Percentiles rank a stretch among this genome's conserved stretches.
Evolutionary conservation across 92 coral and sea anemone genomes (phyloP).

Genomic region (Palythoa grandis): DNA sequence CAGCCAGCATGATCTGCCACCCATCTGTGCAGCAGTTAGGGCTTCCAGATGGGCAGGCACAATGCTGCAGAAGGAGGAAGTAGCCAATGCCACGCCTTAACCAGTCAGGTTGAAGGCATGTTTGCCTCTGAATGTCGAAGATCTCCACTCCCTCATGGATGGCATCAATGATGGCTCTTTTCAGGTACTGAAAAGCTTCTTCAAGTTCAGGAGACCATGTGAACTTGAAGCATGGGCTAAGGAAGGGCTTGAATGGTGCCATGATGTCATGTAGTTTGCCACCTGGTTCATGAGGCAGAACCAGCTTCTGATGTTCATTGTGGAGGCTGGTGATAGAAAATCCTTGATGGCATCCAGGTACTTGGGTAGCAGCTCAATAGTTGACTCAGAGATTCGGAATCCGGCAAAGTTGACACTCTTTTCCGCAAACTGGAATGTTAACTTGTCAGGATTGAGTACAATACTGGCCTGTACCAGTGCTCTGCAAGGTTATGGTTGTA

Average conservation of each 20-base stretch:
- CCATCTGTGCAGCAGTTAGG: background rate
- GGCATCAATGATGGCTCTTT: background rate
- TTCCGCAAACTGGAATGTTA: background rate
- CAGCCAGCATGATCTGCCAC: slow-evolving; percentile 1
- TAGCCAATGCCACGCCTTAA: too few relatives aligned
- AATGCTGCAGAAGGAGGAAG: too few relatives aligned
- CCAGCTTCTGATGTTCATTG: too few relatives aligned
- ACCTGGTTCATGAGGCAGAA: background rate
- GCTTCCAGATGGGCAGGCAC: too few relatives aligned
- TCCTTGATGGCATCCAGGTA: background rate
- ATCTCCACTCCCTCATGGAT: background rate
- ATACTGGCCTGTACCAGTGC: background rate
- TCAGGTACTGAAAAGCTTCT: background rate
- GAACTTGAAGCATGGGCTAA: background rate
- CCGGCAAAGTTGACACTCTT: background rate
- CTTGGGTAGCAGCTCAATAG: background rate
- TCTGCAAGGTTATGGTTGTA: too few relatives aligned
- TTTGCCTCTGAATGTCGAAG: too few relatives aligned
- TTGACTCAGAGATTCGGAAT: background rate
- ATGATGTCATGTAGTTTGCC: background rate
- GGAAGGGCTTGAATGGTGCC: background rate
- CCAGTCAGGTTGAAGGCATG: too few relatives aligned
- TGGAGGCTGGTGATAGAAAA: background rate
- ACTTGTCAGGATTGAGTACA: background rate
- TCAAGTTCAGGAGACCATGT: background rate